These are phyloP conservation scores for Anthophora plumipes DNA, from an alignment of 2,888 invertebrate genomes.

Conservation along the genomic window DNA sequence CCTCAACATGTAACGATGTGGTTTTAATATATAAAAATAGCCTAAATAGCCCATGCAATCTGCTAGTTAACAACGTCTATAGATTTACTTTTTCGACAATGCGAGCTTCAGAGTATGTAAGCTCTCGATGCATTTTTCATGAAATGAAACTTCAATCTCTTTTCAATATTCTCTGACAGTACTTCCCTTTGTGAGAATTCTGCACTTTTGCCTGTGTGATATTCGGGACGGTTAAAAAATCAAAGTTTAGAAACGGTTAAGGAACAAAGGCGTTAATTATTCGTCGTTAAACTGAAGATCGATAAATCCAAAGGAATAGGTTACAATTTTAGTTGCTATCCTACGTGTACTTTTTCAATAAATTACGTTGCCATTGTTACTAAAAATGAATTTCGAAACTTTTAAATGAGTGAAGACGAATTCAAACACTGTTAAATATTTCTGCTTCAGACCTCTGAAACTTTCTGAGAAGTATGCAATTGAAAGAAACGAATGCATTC, in stretches of 20 bases:
- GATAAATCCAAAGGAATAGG: background rate
- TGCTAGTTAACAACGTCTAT: too few relatives aligned
- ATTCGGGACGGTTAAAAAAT: conserved; percentile 4
- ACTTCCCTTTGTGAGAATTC: conserved; percentile 24
- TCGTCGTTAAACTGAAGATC: conserved; percentile 1
- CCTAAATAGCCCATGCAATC: too few relatives aligned
- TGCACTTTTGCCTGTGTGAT: background rate
- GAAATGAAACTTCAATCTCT: conserved; percentile 28
- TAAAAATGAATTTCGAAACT: background rate
- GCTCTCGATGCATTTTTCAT: background rate
- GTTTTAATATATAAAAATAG: too few relatives aligned
- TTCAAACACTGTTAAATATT: too few relatives aligned
- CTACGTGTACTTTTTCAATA: background rate
- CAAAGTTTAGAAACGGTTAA: conserved; percentile 9
- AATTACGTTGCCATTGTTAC: background rate
- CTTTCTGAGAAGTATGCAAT: too few relatives aligned
- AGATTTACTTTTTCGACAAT: too few relatives aligned
- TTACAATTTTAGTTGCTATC: background rate
- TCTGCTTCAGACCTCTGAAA: too few relatives aligned
- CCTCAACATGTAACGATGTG: too few relatives aligned
- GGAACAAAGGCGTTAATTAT: background rate
- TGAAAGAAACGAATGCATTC: too few relatives aligned
- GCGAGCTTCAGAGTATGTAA: too few relatives aligned
- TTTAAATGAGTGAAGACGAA: too few relatives aligned
- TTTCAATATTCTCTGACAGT: conserved; percentile 8